Evolutionary conservation across 2,113 vertebrate genomes (phyloP), one percentile per base, ranked within the genome.

Genomic region (Ophiodon elongatus): DNA sequence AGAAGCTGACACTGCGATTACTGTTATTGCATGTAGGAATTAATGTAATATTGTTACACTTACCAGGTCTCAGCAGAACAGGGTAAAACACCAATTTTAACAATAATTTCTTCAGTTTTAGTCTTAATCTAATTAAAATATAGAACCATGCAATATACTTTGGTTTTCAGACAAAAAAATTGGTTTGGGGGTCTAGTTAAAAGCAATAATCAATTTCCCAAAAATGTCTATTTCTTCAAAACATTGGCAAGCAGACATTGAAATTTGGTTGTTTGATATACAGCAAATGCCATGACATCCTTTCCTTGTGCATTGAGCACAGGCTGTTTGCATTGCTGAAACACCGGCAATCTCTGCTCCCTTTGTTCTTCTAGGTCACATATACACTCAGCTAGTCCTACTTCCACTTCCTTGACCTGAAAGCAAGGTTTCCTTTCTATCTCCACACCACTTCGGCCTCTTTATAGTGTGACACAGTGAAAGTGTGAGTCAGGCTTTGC

Each of bases 351-450:
- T 76, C 71, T 27, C 76, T 66, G 63, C 72, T 71, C 6, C n/a
- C 31, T 57, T 70, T 83, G 39, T 73, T 65, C 71, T 86, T 84
- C 67, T 59, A 50, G 73, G 43, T 57, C 81, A 79, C 59, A 37
- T 39, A 59, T 37, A 37, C n/a, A 56, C 37, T 59, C 5, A 11
- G n/a, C 54, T 57, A 14, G 54, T 57, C 54, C 54, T 6, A 10
- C 78, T 56, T 43, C 54, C 25, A 74, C 56, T 83, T 65, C 77
- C 25, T 50, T 85, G 85, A 89, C 84, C 88, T 67, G 39, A 82
- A 78, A 82, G 62, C 14, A 68, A 88, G 86, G 74, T 73, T 60
- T 41, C 59, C 17, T 86, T 84, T 89, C 73, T 17, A 39, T 79
- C 68, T 64, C 59, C 2, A 23, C 56, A 39, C 39, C 77, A 33